Base-by-base conservation (phyloP, 2,113 vertebrate genomes). In the Xiphorhynchus elegans region DNA sequence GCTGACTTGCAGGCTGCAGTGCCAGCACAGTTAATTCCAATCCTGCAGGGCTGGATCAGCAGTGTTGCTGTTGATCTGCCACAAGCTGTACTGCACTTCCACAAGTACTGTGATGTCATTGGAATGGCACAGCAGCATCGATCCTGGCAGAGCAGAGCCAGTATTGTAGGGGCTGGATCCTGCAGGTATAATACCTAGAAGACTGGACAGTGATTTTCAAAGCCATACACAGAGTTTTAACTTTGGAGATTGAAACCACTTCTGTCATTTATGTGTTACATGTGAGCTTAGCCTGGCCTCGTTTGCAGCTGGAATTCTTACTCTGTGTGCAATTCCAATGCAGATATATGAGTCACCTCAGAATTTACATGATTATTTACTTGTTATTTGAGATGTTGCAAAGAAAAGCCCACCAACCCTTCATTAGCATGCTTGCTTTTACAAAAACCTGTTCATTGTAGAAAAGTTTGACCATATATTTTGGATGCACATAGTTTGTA, bases 61-160 rank as follows among this genome's bases (percentile, higher is more conserved):
- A 55, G 23, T 59, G 58, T 68, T 73, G 14, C 79, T 35, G 13
- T 17, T 58, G 10, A 3, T 40, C 59, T 72, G 59, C 60, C 79
- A 16, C 49, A 31, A 17, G 28, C 64, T 40, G 1, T 11, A 0
- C 33, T 21, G 55, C 7, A 9, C 25, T 73, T 46, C 24, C 70
- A 64, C 26, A 7, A 62, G 42, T 16, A 3, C 20, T 2, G 24
- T 46, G 37, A 16, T 40, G 42, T 33, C 31, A 0, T 0, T n/a
- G 82, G 60, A 15, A 16, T 23, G 70, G 20, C 74, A 82, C n/a
- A 50, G 37, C 40, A 56, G 3, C 55, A 19, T 37, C 0, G 1
- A 17, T 69, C 46, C 66, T 84, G 50, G 44, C 44, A 52, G 33
- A 50, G 55, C 42, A 7, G 0, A 13, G 58, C 25, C 12, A 24